Percentiles rank a stretch among this genome's conserved stretches.
Conservation (phyloP, 2,113 vertebrate species). For the Corythoichthys haematopterus region DNA sequence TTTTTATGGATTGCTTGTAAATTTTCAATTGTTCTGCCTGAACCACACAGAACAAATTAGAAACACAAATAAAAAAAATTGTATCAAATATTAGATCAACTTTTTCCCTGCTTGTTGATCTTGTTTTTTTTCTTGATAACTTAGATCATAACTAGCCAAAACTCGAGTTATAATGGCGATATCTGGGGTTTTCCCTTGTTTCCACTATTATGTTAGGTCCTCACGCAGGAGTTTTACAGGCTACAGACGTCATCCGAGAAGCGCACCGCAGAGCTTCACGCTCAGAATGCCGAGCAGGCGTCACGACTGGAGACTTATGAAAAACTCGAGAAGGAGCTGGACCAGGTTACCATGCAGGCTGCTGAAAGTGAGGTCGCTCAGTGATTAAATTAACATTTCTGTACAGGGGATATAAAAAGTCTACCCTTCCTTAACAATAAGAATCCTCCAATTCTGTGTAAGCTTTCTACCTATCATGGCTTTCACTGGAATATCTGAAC, state of each 20-base stretch:
- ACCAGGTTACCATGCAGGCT: conserved; percentile 92
- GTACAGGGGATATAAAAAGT: too few relatives aligned
- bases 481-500: too few relatives aligned
- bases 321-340: conserved; percentile 89
- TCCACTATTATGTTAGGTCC: conserved; percentile 63
- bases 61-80: too few relatives aligned
- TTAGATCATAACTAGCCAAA: neutral
- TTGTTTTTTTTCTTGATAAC: neutral
- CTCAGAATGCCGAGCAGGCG: conserved; percentile 84
- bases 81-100: neutral
- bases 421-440: too few relatives aligned
- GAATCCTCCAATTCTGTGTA: too few relatives aligned
- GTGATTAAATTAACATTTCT: neutral
- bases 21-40: too few relatives aligned
- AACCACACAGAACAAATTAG: too few relatives aligned
- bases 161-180: neutral
- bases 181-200: neutral
- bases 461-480: too few relatives aligned
- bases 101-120: neutral
- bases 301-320: conserved; percentile 86
- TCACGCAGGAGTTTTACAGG: conserved; percentile 94
- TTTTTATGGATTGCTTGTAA: too few relatives aligned
- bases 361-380: conserved; percentile 81
- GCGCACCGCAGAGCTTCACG: conserved; percentile 80
- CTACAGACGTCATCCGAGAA: conserved; percentile 92